These are phyloP conservation scores for Chrysemys picta DNA, from an alignment of 2,113 vertebrate genomes.

Conservation along the genomic window DNA sequence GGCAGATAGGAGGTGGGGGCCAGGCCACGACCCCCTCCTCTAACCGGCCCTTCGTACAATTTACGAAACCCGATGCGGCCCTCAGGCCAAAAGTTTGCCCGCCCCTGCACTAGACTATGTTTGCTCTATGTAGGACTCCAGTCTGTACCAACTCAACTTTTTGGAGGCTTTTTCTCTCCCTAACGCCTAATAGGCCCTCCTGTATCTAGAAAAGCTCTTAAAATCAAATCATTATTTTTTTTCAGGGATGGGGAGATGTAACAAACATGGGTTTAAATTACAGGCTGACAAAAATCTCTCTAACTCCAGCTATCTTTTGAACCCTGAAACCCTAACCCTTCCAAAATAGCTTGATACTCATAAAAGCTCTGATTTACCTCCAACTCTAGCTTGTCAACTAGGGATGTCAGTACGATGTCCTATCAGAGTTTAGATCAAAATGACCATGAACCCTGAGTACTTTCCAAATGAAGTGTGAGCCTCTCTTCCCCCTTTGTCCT, in stretches of 20 bases:
- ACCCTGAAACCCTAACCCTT: background rate
- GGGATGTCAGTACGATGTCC: accelerated
- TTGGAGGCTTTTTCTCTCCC: background rate
- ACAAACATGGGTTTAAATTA: background rate
- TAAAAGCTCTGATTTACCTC: background rate
- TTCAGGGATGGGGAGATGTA: background rate
- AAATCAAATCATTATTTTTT: background rate
- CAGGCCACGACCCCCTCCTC: too few species aligned
- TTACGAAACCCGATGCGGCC: too few species aligned
- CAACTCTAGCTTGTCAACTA: background rate
- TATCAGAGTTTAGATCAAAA: accelerated
- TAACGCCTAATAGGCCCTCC: background rate
- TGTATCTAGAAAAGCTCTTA: background rate
- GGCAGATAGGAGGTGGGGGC: too few species aligned
- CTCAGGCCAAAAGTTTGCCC: too few species aligned
- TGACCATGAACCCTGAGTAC: background rate
- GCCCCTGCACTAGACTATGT: background rate
- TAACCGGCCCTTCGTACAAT: too few species aligned
- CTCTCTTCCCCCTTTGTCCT: accelerated
- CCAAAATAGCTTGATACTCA: background rate
- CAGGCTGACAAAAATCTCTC: background rate
- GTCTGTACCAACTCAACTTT: background rate
- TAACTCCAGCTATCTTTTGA: background rate
- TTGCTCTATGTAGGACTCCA: too few species aligned
- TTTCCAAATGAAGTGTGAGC: accelerated